Percentiles rank a stretch among this genome's conserved stretches.
Evolutionary conservation across 2,113 vertebrate genomes (phyloP).

Genomic region (Ammodytes dubius): DNA sequence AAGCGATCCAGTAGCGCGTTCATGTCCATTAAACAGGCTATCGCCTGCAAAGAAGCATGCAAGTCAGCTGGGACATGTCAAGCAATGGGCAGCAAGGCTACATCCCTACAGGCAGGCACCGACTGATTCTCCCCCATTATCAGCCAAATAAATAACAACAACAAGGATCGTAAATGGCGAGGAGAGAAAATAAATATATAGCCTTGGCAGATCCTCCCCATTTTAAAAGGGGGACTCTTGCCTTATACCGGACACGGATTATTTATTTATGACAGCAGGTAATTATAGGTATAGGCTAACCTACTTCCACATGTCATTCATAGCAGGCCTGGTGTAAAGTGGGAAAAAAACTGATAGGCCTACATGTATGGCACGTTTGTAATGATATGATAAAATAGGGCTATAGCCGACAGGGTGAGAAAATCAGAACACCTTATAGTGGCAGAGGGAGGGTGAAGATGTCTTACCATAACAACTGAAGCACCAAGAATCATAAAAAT

Average conservation of each 20-base stretch:
- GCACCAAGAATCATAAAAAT: constrained; percentile 99
- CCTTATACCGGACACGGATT: constrained; percentile 65
- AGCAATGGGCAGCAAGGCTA: constrained; percentile 71
- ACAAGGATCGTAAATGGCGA: neutral
- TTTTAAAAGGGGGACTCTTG: constrained; percentile 58
- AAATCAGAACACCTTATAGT: constrained; percentile 20
- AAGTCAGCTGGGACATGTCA: constrained; percentile 91
- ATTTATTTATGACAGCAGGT: constrained; percentile 81
- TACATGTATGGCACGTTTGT: constrained; percentile 42
- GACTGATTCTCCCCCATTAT: constrained; percentile 16
- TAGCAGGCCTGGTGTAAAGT: constrained; percentile 45
- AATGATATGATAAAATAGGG: neutral
- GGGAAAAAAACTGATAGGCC: constrained; percentile 15
- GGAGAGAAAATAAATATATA: constrained; percentile 21
- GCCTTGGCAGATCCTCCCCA: constrained; percentile 64
- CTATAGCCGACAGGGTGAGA: constrained; percentile 7
- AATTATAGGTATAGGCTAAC: constrained; percentile 74
- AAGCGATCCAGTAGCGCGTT: constrained; percentile 99
- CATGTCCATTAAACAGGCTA: constrained; percentile 99
- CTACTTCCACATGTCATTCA: constrained; percentile 74
- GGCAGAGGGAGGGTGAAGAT: constrained; percentile 47
- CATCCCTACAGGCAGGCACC: constrained; percentile 79
- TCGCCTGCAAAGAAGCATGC: constrained; percentile 96
- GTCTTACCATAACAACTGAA: constrained; percentile 98
- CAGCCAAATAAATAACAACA: constrained; percentile 19